Conservation (phyloP, 23 tunicate genomes). For the Trididemnum miniatum region DNA sequence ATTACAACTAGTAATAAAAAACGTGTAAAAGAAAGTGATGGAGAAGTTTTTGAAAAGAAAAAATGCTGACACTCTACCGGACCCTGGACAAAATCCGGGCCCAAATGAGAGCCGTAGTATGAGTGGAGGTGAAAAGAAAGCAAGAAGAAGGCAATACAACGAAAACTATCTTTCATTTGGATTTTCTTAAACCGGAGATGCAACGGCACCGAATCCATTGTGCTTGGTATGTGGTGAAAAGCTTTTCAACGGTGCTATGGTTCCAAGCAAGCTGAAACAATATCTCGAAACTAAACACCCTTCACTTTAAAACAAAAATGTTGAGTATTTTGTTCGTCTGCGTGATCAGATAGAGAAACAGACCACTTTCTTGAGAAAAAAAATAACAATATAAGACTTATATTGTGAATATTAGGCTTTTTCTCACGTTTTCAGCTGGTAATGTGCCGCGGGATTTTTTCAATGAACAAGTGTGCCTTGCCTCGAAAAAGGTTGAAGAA, state of each 20-base stretch:
- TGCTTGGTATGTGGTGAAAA: slow-evolving; percentile 47
- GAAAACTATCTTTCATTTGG: slow-evolving; percentile 50
- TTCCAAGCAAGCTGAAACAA: slow-evolving; percentile 42
- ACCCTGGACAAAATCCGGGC: slow-evolving; percentile 39
- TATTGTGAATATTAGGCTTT: too few relatives aligned
- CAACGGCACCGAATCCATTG: slow-evolving; percentile 46
- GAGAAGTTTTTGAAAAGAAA: slow-evolving; percentile 39
- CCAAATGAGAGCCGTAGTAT: slow-evolving; percentile 34
- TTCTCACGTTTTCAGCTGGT: too few relatives aligned
- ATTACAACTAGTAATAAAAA: slow-evolving; percentile 30
- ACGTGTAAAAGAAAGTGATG: slow-evolving; percentile 25
- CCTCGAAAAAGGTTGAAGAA: too few relatives aligned
- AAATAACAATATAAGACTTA: too few relatives aligned
- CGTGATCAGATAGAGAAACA: slow-evolving; percentile 29
- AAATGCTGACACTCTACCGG: slow-evolving; percentile 30
- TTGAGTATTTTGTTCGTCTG: slow-evolving; percentile 48
- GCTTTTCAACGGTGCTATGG: slow-evolving; percentile 50
- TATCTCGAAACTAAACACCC: slow-evolving; percentile 53
- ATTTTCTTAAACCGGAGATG: slow-evolving; percentile 42
- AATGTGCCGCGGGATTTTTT: too few relatives aligned
- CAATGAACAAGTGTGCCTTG: too few relatives aligned
- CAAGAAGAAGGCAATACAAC: slow-evolving; percentile 44
- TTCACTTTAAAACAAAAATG: slow-evolving; percentile 33
- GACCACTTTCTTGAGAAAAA: slow-evolving; percentile 46
- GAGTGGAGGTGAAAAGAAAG: slow-evolving; percentile 41